Evolutionary conservation across 2,888 invertebrate species (phyloP).

Genomic region (Stenchaetothrips biformis): DNA sequence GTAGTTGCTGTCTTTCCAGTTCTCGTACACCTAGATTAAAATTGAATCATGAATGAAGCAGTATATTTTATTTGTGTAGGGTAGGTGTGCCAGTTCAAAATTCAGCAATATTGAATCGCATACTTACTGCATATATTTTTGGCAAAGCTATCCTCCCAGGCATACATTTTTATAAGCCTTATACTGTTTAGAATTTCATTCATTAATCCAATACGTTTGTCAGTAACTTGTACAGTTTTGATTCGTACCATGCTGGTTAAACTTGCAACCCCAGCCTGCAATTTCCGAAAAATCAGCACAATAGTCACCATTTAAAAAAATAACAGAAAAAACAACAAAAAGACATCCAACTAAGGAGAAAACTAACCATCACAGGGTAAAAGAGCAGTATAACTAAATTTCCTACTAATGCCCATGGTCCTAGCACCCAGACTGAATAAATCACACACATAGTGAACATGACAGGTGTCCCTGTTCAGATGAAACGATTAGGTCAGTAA

Average conservation of each 20-base stretch:
- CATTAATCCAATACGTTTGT: slow-evolving; percentile 51
- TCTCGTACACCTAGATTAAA: slow-evolving; percentile 49
- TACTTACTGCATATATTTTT: slow-evolving; percentile 7
- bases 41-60: not conserved
- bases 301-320: no score
- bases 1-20: slow-evolving; percentile 50
- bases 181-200: slow-evolving; percentile 56
- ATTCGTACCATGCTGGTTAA: slow-evolving; percentile 45
- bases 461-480: slow-evolving; percentile 53
- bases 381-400: slow-evolving; percentile 50
- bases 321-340: not conserved
- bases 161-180: slow-evolving; percentile 60
- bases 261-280: slow-evolving; percentile 48
- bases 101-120: not conserved
- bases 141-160: slow-evolving; percentile 57
- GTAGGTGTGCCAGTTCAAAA: no score
- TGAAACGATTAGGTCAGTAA: slow-evolving; percentile 44
- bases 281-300: slow-evolving; percentile 29
- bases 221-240: slow-evolving; percentile 43
- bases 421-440: slow-evolving; percentile 51
- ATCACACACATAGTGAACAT: slow-evolving; percentile 48
- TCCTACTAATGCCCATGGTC: slow-evolving; percentile 52
- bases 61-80: no score
- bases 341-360: not conserved
- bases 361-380: slow-evolving; percentile 52